Evolutionary conservation across 2,113 vertebrate genomes (phyloP), one percentile per base, ranked within the genome.

Genomic region (Daboia siamensis): DNA sequence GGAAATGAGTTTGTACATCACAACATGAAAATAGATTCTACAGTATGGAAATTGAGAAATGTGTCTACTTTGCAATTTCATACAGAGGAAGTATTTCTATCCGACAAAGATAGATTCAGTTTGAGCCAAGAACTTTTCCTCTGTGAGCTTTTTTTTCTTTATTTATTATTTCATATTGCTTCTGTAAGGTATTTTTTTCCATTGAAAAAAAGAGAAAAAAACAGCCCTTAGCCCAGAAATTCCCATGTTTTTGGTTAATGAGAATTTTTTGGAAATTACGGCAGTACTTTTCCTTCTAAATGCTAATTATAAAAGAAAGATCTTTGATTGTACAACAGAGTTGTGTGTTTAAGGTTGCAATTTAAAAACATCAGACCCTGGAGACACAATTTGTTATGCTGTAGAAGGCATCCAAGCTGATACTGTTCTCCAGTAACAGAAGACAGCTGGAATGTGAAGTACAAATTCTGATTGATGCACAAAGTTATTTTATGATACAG

Each of bases 1-100:
- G 89, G 44, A 91, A 91, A 90, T 74, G 89, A 89, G 57, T 89
- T 95, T 92, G 87, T 93, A 94, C 91, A 29, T 26, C 90, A 89
- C 26, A 46, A 39, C 80, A 90, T 59, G 90, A 94, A 69, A 92
- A 94, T 69, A 91, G 88, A 84, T 89, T 74, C 24, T 17, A 39
- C 91, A 86, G 93, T 17, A 39, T 93, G 87, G 94, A 92, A 69
- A 89, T 44, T 85, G 85, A 90, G 94, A 93, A 91, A 80, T 57
- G 8, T 29, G 13, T 54, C 33, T 23, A 39, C 51, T 80, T 57
- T 29, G 51, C 26, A 33, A 69, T 61, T 23, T 29, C 69, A 44
- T 23, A 24, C 39, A 46, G 13, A 33, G 56, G 10, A 33, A 26
- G 5, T 88, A 26, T 59, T 85, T 59, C 55, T 89, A 55, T 29